Evolutionary conservation across 2,888 invertebrate species (phyloP).

Genomic region (Anodontia alba): DNA sequence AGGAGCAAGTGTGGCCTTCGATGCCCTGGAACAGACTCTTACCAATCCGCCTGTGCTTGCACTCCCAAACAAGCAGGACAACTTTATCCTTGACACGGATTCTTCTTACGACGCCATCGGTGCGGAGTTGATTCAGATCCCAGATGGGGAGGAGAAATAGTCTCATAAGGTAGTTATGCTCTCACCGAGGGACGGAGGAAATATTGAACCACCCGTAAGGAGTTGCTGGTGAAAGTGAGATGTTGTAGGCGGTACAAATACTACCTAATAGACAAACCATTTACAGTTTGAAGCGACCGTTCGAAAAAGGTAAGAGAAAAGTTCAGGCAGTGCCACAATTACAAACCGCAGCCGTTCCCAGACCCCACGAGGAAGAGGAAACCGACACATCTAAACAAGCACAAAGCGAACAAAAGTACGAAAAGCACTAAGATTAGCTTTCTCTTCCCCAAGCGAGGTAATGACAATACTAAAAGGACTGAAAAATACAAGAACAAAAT

Average conservation of each 20-base stretch:
- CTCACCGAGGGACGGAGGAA: slow-evolving; percentile 18
- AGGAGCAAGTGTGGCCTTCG: slow-evolving; percentile 29
- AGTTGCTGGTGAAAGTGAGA: slow-evolving; percentile 5
- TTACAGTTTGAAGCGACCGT: slow-evolving; percentile 22
- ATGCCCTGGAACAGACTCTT: slow-evolving; percentile 8
- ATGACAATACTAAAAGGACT: too few species aligned
- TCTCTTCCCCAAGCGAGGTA: too few species aligned
- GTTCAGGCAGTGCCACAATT: too few species aligned
- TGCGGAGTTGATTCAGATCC: slow-evolving; percentile 28
- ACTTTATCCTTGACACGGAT: slow-evolving; percentile 43
- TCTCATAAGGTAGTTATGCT: slow-evolving; percentile 27
- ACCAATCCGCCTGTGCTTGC: slow-evolving; percentile 32
- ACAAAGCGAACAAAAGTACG: too few species aligned
- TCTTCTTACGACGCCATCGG: slow-evolving; percentile 42
- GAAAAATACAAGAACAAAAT: too few species aligned
- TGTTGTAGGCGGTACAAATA: slow-evolving; percentile 9
- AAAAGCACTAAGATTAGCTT: too few species aligned
- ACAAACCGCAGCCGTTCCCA: too few species aligned
- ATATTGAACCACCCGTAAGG: slow-evolving; percentile 26
- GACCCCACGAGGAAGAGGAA: too few species aligned
- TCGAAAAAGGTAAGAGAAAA: too few species aligned
- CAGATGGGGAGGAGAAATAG: slow-evolving; percentile 21
- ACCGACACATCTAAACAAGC: too few species aligned
- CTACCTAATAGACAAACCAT: slow-evolving; percentile 21
- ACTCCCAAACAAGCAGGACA: slow-evolving; percentile 26